Evolutionary conservation across 2,113 vertebrate species (phyloP), one percentile per base, ranked within the genome.

Genomic region (Suncus etruscus): DNA sequence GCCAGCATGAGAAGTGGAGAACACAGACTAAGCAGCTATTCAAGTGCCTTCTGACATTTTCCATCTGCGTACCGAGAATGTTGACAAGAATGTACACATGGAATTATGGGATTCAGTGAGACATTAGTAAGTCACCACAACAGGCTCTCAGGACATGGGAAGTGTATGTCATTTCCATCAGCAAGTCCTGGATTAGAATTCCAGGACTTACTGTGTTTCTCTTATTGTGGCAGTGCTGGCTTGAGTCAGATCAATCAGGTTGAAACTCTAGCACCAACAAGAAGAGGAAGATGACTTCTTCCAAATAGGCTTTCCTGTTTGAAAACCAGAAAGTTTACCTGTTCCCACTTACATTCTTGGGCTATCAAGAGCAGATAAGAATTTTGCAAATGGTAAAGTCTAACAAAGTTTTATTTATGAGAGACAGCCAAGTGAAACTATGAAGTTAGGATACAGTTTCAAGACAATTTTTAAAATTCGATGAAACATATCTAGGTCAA

Each of bases 81-180:
- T 20, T 11, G 18, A 11, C 11, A 15, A 7, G 0, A 4, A 50
- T 3, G 32, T 6, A 45, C n/a, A 27, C 5, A 0, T 2, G 14
- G 3, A 14, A 22, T 8, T 6, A 1, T 3, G 58, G 86, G 15
- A 45, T 15, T 81, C 25, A 7, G 11, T 15, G 9, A 24, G 29
- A 61, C 58, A 61, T 15, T 8, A 15, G 27, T 7, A 1, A 4
- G 5, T 11, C 70, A 14, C 18, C 32, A 7, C 9, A 31, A 24
- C 32, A 14, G 39, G 39, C 65, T 27, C 65, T 29, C 25, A 15
- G 68, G 68, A 31, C 25, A 1, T 1, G 1, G 4, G 10, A 22
- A 32, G 20, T 25, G 74, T 58, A 27, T 11, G 3, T 24, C 31
- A 1, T 58, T 32, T 3, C 16, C 24, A 0, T 11, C n/a, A 11